phyloP scores from a whole-genome alignment of 2,113 vertebrate genomes.

The Corythoichthys intestinalis region DNA sequence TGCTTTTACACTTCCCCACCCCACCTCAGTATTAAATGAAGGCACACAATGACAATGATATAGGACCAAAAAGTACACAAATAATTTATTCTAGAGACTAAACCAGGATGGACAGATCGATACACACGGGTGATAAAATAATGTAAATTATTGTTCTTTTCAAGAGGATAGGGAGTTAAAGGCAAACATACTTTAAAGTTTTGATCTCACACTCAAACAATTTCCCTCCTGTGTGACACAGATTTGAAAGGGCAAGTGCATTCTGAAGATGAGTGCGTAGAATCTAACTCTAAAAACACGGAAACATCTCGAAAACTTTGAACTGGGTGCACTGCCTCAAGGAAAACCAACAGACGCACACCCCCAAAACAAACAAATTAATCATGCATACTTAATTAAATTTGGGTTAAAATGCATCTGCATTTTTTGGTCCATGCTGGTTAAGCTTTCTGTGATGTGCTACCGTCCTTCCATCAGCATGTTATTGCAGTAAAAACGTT shows the following conservation, averaged over 20 bases:
- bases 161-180: conserved; percentile 39
- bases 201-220: conserved; percentile 36
- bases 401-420: conserved; percentile 56
- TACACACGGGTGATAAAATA: conserved; percentile 52
- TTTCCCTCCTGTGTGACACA: conserved; percentile 33
- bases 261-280: conserved; percentile 48
- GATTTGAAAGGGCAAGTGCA: conserved; percentile 46
- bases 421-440: conserved; percentile 65
- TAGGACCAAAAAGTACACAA: conserved; percentile 67
- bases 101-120: conserved; percentile 53
- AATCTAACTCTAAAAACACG: conserved; percentile 17
- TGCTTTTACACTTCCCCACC: conserved; percentile 52
- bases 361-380: neutral
- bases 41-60: conserved; percentile 74
- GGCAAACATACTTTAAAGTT: conserved; percentile 55
- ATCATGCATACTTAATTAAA: conserved; percentile 44
- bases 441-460: conserved; percentile 53
- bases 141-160: conserved; percentile 36
- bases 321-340: conserved; percentile 9
- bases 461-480: conserved; percentile 50
- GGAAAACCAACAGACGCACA: conserved; percentile 10
- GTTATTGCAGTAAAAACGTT: conserved; percentile 61
- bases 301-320: conserved; percentile 17
- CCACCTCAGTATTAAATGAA: conserved; percentile 63
- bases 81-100: conserved; percentile 72